Base-by-base conservation (phyloP, 2,888 invertebrate genomes). In the Pachliopta kotzebuea region DNA sequence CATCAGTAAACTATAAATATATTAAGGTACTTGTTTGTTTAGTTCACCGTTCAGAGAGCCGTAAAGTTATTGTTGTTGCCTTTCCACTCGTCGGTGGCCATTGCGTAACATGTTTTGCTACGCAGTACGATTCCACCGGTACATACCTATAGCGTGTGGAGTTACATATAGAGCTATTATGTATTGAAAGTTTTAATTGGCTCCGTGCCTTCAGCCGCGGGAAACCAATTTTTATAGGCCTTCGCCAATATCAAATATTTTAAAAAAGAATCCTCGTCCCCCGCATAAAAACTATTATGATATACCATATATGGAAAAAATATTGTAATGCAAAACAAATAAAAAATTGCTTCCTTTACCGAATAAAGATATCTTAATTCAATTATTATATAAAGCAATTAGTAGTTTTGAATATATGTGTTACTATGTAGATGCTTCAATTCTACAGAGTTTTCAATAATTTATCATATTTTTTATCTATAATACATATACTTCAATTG, bases 71-170 rank as follows among this genome's bases (percentile, higher is more conserved):
- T 26, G 53, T 21, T 54, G 21, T 54, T 18, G 37, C 31, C 60
- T 21, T 37, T 50, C 50, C 55, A 60, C 50, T 29, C 53, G 62
- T 24, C 55, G 64, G 42, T 50, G 62, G 63, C 63, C 58, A 60
- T 68, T 68, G 63, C 66, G 63, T 66, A 68, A 69, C 31, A 62
- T 69, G 69, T 69, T 71, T 69, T 70, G 63, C 68, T 67, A 53
- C 65, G 60, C 65, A 60, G 64, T 60, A 56, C 60, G 56, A 60
- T 64, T 64, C 56, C 37, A 23, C 26, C 18, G 21, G 45, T 49
- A 55, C 50, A 23, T 63, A 56, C 50, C 63, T 63, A 53, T 54
- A 55, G 29, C 29, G 21, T 7, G 31, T 18, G 56, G 55, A 31
- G 31, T 54, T 45, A 63, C 59, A 63, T 60, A 42, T 56, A 60